Percentiles rank a stretch among this genome's conserved stretches.
These are phyloP conservation scores for Sisyra nigra DNA, from an alignment of 2,888 invertebrate species.

Conservation along the genomic window DNA sequence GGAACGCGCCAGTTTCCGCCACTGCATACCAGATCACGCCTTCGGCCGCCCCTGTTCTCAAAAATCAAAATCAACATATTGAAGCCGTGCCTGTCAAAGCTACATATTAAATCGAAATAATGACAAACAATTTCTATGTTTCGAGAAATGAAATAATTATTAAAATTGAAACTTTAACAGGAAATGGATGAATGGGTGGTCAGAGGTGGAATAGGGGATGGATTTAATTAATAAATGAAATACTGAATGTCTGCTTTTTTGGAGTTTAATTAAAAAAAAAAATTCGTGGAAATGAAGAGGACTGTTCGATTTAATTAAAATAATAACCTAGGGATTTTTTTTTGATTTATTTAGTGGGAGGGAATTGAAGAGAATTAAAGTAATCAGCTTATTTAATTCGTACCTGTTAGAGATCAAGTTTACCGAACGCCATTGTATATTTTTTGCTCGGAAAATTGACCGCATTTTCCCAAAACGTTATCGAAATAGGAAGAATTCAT, in stretches of 20 bases:
- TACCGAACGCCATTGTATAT: too few relatives aligned
- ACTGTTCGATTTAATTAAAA: not conserved
- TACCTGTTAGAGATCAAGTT: too few relatives aligned
- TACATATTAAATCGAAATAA: not conserved
- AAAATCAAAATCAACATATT: not conserved
- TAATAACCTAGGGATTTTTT: not conserved
- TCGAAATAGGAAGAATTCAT: too few relatives aligned
- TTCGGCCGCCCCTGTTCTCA: conserved; percentile 38
- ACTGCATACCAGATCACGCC: conserved; percentile 60
- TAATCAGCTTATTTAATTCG: too few relatives aligned
- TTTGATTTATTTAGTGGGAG: too few relatives aligned
- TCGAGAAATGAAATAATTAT: conserved; percentile 1
- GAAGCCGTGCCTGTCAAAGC: not conserved
- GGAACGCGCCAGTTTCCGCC: conserved; percentile 66
- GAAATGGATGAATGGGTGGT: not conserved
- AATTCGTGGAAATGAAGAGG: too few relatives aligned
- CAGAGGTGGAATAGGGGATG: not conserved
- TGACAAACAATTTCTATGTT: not conserved
- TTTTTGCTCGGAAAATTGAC: too few relatives aligned
- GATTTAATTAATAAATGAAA: not conserved
- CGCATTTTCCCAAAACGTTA: too few relatives aligned
- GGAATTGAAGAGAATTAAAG: too few relatives aligned
- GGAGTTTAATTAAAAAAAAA: not conserved
- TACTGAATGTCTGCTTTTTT: not conserved
- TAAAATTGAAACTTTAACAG: not conserved